phyloP scores from a whole-genome alignment of 2,888 invertebrate genomes.

The Polydrusus cervinus region DNA sequence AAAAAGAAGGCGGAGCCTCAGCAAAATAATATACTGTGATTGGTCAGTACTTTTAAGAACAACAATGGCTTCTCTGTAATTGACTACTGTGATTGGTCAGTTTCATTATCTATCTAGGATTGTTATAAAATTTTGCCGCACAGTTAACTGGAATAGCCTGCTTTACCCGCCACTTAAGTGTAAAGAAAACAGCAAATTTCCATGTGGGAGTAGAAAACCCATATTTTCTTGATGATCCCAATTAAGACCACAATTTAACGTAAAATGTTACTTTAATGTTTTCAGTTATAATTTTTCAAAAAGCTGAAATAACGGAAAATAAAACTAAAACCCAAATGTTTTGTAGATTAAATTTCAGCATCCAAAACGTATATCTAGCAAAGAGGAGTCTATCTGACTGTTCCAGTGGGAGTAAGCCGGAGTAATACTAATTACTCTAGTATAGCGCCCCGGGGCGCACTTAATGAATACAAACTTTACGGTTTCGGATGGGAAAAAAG shows the following conservation, averaged over 20 bases:
- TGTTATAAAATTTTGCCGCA: too few species aligned
- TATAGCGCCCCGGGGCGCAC: slow-evolving; percentile 51
- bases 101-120: too few species aligned
- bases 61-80: too few species aligned
- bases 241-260: neutral
- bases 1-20: too few species aligned
- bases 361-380: slow-evolving; percentile 47
- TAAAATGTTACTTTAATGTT: slow-evolving; percentile 19
- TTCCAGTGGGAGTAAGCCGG: slow-evolving; percentile 49
- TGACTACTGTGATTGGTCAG: too few species aligned
- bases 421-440: slow-evolving; percentile 54
- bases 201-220: too few species aligned
- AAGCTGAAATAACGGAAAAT: slow-evolving; percentile 25
- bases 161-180: too few species aligned
- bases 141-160: too few species aligned
- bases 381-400: slow-evolving; percentile 49
- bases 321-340: slow-evolving; percentile 44
- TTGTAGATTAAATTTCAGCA: slow-evolving; percentile 46
- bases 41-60: too few species aligned
- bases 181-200: too few species aligned
- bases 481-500: slow-evolving; percentile 41
- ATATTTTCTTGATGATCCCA: too few species aligned
- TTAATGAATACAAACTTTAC: slow-evolving; percentile 55
- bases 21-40: too few species aligned
- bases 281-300: neutral